A percentile compares a stretch with the other conserved stretches of the same genome.
phyloP scores from a whole-genome alignment of 1,140 invertebrate species.

The Caenorhabditis briggsae region DNA sequence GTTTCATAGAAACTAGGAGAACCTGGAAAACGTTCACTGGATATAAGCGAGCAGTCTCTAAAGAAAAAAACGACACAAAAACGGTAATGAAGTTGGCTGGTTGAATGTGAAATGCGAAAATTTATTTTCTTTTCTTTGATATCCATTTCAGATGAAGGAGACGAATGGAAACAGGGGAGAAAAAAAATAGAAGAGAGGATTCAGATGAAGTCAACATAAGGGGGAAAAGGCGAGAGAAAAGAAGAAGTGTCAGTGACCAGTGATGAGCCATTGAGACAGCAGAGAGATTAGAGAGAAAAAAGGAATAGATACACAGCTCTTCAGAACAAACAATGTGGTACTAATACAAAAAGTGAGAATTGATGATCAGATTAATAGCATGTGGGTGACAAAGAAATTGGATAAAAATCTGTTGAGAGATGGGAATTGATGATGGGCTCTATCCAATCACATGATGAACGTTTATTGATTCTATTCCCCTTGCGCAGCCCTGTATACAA shows the following conservation, averaged over 20 bases:
- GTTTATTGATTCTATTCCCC: too few relatives aligned
- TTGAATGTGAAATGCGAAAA: not conserved
- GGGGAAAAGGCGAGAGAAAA: not conserved
- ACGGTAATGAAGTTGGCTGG: too few relatives aligned
- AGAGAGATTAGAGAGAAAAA: constrained; percentile 35
- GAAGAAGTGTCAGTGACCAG: constrained; percentile 43
- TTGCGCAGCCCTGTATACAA: too few relatives aligned
- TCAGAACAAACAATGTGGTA: constrained; percentile 43
- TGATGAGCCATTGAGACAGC: constrained; percentile 30
- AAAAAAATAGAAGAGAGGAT: not conserved
- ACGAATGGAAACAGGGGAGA: not conserved
- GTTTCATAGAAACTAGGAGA: constrained; percentile 13
- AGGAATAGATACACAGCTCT: not conserved
- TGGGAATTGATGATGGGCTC: not conserved
- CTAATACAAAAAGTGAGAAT: constrained; percentile 34
- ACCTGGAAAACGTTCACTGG: not conserved
- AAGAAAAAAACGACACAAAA: not conserved
- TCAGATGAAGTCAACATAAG: not conserved
- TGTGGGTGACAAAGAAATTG: not conserved
- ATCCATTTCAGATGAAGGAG: constrained; percentile 50
- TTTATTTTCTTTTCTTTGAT: constrained; percentile 21
- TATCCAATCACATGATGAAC: too few relatives aligned
- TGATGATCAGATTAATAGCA: constrained; percentile 19
- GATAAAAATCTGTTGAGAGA: not conserved
- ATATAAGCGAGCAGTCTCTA: not conserved